phyloP scores from a whole-genome alignment of 2,888 invertebrate genomes.

The Rapana venosa region DNA sequence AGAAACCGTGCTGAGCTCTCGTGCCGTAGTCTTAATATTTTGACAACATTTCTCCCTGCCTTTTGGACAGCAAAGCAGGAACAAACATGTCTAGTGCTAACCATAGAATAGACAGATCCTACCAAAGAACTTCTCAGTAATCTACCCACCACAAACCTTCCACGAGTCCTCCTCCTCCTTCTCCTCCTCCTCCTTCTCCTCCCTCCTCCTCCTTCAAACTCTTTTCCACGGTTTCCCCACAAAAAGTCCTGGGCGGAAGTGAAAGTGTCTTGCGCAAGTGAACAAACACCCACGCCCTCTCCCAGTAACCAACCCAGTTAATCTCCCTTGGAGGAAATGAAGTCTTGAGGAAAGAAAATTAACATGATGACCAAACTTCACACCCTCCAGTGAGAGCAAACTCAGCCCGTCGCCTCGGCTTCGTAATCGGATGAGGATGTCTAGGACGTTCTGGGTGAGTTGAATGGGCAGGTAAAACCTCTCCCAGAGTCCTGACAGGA shows the following conservation, averaged over 20 bases:
- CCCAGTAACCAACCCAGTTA: background rate
- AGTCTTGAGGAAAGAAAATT: background rate
- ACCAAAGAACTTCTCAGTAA: background rate
- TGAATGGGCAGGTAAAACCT: constrained; percentile 14
- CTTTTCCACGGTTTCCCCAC: background rate
- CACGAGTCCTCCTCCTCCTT: background rate
- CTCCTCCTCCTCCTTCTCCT: background rate
- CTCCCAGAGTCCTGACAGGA: background rate
- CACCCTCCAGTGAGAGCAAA: background rate
- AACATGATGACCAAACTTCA: constrained; percentile 20
- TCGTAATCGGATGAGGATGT: constrained; percentile 10
- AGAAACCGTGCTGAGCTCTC: background rate
- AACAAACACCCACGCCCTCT: constrained; percentile 21
- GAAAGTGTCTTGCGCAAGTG: constrained; percentile 14
- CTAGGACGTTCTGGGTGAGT: background rate
- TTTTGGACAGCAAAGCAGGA: background rate
- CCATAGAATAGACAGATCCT: background rate
- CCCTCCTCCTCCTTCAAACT: background rate
- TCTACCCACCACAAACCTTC: background rate
- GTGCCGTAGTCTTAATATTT: constrained; percentile 22
- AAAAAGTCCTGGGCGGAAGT: background rate
- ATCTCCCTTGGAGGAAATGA: constrained; percentile 26
- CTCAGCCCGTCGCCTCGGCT: background rate
- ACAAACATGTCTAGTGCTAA: constrained; percentile 12
- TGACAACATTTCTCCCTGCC: background rate